Evolutionary conservation across 2,797 vertebrate genomes (phyloP), one percentile per base, ranked within the genome.

Genomic region (Apogon talboti): DNA sequence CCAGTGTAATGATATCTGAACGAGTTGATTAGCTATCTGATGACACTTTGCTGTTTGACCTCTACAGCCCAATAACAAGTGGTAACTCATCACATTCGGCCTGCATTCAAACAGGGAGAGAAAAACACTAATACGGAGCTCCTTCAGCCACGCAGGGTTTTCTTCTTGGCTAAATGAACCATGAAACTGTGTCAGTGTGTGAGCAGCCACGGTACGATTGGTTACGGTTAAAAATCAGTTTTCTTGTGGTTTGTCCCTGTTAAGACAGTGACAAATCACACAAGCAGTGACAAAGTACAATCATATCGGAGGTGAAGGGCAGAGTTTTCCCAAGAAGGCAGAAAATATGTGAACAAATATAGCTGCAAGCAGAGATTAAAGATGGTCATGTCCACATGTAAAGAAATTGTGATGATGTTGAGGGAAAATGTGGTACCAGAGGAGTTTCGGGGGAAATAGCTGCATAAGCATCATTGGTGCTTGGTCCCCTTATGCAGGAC

Each of bases 21-120:
- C 68, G 83, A 90, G 79, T 87, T 92, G 87, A 91, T 91, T 89
- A 89, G 84, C 88, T 85, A 88, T 89, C 89, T 87, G 86, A 90
- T 88, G 86, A 85, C 86, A 88, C 74, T 71, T 79, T 71, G 69
- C 76, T 50, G 68, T 88, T 81, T 91, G 87, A 91, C 91, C 90
- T 91, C 84, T 47, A 82, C 77, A 78, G 83, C 68, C 78, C 69
- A 83, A 84, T 67, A 80, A 86, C 86, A 71, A 72, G 78, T 74
- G 69, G 61, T 67, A 82, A 74, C 74, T 78, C 52, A 6, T 71
- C 43, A 37, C 53, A 41, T 71, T 71, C 19, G 15, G 41, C 65
- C 66, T 66, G 57, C 72, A 67, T 71, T 53, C 59, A 62, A 66
- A 73, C 51, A 12, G 48, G 10, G 24, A 62, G 46, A 54, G 44